These are phyloP conservation scores for Arbacia lixula DNA, from an alignment of 53 echinoderm and acorn worm genomes.

Conservation along the genomic window DNA sequence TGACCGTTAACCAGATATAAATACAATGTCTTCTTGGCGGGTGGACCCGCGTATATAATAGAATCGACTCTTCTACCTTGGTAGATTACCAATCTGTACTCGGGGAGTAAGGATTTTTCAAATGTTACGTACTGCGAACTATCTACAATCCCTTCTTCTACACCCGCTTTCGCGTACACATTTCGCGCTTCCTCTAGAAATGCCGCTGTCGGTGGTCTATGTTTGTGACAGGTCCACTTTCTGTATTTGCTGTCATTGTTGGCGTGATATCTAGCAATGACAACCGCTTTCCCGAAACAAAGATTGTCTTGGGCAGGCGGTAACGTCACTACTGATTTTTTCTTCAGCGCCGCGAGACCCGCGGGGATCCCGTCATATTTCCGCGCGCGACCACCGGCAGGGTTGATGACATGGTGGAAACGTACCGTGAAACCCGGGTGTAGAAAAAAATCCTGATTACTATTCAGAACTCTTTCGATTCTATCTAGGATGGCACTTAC, in stretches of 20 bases:
- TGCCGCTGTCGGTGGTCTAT: neutral
- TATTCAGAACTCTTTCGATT: neutral
- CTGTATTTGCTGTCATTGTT: neutral
- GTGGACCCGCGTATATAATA: slow-evolving; percentile 16
- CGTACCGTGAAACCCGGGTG: neutral
- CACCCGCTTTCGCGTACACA: neutral
- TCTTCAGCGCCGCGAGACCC: neutral
- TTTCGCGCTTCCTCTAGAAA: neutral
- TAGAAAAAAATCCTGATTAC: neutral
- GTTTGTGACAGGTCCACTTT: neutral
- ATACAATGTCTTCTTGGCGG: neutral
- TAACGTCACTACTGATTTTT: neutral
- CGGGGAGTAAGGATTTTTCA: neutral
- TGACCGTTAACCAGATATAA: neutral
- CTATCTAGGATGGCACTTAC: neutral
- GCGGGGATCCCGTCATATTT: neutral
- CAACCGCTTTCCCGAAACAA: neutral
- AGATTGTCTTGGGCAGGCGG: neutral
- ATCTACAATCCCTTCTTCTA: slow-evolving; percentile 6
- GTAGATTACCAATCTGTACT: neutral
- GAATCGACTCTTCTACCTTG: neutral
- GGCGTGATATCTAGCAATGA: neutral
- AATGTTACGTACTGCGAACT: neutral
- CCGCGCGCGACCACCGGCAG: neutral
- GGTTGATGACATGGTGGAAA: slow-evolving; percentile 7